Percentiles rank a stretch among this genome's conserved stretches.
phyloP scores from a whole-genome alignment of 2,797 vertebrate genomes.

The Danio choprae region DNA sequence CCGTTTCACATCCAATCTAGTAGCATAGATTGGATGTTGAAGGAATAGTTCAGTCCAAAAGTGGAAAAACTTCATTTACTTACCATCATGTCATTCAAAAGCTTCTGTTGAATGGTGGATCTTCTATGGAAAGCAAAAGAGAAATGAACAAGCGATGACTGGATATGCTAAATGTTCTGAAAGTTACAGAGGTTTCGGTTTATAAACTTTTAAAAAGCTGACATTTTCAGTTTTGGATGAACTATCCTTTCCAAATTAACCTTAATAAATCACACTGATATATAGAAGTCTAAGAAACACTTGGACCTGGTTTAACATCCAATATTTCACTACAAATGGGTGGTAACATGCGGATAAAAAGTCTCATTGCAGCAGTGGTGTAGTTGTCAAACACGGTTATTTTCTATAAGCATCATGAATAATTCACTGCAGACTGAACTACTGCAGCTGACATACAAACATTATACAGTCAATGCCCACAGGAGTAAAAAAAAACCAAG shows the following conservation, averaged over 20 bases:
- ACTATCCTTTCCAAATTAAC: neutral
- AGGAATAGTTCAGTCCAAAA: neutral
- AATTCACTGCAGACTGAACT: conserved; percentile 73
- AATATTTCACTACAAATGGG: neutral
- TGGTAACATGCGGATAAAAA: conserved; percentile 35
- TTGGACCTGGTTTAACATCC: conserved; percentile 27
- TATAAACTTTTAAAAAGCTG: no score
- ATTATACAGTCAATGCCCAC: neutral
- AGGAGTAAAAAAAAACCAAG: neutral
- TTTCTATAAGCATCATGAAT: conserved; percentile 76
- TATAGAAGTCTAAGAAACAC: conserved; percentile 52
- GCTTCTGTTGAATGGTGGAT: neutral
- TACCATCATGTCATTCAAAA: neutral
- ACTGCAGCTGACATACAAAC: conserved; percentile 65
- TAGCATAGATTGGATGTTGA: neutral
- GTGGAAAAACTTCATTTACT: neutral
- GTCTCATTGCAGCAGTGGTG: conserved; percentile 61
- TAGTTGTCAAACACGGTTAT: conserved; percentile 71
- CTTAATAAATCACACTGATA: neutral
- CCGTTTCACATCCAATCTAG: neutral
- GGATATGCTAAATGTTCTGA: neutral
- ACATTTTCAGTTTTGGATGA: neutral
- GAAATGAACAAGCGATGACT: neutral
- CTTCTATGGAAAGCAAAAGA: neutral
- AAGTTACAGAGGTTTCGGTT: no score